Evolutionary conservation across 2,113 vertebrate genomes (phyloP).

Genomic region (Rousettus leschenaultii): DNA sequence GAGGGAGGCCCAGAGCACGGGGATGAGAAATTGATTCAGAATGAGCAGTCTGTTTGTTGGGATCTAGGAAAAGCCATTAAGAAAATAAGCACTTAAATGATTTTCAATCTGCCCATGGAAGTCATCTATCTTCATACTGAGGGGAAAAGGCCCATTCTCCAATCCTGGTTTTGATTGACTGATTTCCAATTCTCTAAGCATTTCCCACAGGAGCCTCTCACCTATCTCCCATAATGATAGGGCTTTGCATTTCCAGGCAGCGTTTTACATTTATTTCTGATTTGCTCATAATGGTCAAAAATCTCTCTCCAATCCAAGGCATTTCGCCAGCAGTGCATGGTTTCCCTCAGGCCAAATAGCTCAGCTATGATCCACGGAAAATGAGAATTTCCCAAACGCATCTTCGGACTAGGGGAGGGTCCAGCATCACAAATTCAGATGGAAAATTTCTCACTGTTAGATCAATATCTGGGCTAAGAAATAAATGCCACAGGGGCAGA

Average conservation of each 20-base stretch:
- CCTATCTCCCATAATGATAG: constrained; percentile 76
- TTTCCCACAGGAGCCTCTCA: constrained; percentile 74
- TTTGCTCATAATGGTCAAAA: constrained; percentile 78
- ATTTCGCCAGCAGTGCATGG: constrained; percentile 65
- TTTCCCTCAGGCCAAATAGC: constrained; percentile 77
- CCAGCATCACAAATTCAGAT: constrained; percentile 66
- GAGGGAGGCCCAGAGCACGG: neutral
- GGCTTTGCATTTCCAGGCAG: constrained; percentile 76
- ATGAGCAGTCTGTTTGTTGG: constrained; percentile 67
- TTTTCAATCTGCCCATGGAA: constrained; percentile 75
- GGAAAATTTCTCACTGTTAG: constrained; percentile 77
- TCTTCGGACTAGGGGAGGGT: constrained; percentile 67
- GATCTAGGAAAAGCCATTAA: constrained; percentile 74
- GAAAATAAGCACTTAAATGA: constrained; percentile 79
- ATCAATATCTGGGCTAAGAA: constrained; percentile 76
- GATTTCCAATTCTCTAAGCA: constrained; percentile 73
- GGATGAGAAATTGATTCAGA: constrained; percentile 64
- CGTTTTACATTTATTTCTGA: constrained; percentile 80
- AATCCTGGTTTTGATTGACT: constrained; percentile 72
- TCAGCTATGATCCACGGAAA: constrained; percentile 78
- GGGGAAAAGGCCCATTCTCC: constrained; percentile 29
- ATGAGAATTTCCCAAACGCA: constrained; percentile 75
- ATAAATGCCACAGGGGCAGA: constrained; percentile 75
- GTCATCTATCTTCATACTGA: constrained; percentile 74
- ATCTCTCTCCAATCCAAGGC: constrained; percentile 70